Base-by-base conservation (phyloP, 2,888 invertebrate species). In the Chrysolina haemoptera region DNA sequence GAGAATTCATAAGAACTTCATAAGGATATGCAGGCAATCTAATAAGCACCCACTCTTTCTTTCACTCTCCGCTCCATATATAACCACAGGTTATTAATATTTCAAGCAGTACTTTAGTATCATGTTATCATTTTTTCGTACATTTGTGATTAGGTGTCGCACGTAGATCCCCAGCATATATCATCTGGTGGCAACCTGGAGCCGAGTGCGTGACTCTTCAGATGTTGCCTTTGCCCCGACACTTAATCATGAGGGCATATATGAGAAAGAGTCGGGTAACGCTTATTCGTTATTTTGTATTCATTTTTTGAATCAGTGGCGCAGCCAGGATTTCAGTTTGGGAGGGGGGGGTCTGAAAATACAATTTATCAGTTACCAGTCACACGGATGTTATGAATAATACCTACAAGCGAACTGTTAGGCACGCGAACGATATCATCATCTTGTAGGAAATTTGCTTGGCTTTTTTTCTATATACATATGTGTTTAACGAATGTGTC, bases 151-250 rank as follows among this genome's bases (percentile, higher is more conserved):
- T 76, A 76, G 70, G 76, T 77, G 76, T 68, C 73, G 63, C 75
- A 64, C 70, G 67, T 53, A 50, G 67, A 53, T 27, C 67, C 16
- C 35, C 71, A 66, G 63, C 76, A 78, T 80, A 78, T 76, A 76
- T 80, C 80, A 80, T 80, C 77, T 77, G 80, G 70, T 63, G 48
- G 76, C 76, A 72, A 74, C 70, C 66, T 76, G 70, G 69, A 53
- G 73, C 73, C 66, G 79, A 27, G 35, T 59, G 27, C 59, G 27
- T 59, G 59, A 35, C 59, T 27, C 27, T 59, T 59, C n/a, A 59
- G 35, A 59, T 59, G 59, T 59, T 59, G 22, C 14, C n/a, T 59
- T 27, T 9, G n/a, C 27, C 9, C 35, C 6, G 35, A 1, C 59
- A 59, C 59, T 3, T 59, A 22, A 59, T 35, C 59, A 12, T 6